phyloP scores from a whole-genome alignment of 1,140 invertebrate genomes.

The Drosophila santomea region DNA sequence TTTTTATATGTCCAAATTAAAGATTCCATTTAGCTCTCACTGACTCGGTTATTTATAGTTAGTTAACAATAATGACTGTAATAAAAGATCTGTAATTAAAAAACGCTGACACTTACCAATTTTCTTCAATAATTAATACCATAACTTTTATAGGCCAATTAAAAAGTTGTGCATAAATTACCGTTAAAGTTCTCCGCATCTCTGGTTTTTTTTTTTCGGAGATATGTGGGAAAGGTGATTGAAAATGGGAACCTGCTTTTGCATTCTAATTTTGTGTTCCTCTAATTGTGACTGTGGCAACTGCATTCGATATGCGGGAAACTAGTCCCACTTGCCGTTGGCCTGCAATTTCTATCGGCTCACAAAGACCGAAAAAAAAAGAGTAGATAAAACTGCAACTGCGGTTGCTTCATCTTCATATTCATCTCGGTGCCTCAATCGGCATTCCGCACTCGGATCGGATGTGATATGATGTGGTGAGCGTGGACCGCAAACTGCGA shows the following conservation, averaged over 20 bases:
- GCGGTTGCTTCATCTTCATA: constrained; percentile 70
- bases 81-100: too few relatives aligned
- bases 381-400: background rate
- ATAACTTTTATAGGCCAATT: background rate
- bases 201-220: background rate
- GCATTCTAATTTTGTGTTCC: constrained; percentile 60
- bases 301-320: constrained; percentile 51
- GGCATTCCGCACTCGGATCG: constrained; percentile 38
- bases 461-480: constrained; percentile 57
- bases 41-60: too few relatives aligned
- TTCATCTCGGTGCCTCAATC: constrained; percentile 42
- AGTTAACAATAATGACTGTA: too few relatives aligned
- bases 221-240: constrained; percentile 11
- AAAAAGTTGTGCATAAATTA: background rate
- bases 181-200: background rate
- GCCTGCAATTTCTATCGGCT: constrained; percentile 47
- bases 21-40: too few relatives aligned
- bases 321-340: constrained; percentile 52
- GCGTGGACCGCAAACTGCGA: constrained; percentile 50
- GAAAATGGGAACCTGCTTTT: constrained; percentile 19
- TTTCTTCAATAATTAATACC: too few relatives aligned
- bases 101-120: too few relatives aligned
- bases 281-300: constrained; percentile 66
- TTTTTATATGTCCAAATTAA: too few relatives aligned
- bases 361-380: constrained; percentile 13